Conservation (phyloP, 2,113 vertebrate genomes). For the Tragelaphus imberbis region DNA sequence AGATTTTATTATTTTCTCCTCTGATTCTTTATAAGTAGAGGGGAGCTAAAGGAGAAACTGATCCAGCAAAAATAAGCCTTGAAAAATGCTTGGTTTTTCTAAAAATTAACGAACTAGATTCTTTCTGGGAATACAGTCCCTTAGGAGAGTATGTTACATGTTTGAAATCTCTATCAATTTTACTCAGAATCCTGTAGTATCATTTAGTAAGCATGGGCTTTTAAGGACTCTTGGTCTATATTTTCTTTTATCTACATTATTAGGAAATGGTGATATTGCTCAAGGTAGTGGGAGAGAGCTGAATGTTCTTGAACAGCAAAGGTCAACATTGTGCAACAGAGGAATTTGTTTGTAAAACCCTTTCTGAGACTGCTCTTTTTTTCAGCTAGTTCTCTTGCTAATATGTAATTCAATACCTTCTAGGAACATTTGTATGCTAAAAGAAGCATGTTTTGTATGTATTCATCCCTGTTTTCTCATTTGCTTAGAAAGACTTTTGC, state of each 20-base stretch:
- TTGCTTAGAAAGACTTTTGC: conserved; percentile 1
- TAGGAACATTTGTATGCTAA: not conserved
- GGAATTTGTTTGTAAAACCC: not conserved
- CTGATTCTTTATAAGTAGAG: not conserved
- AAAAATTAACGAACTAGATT: not conserved
- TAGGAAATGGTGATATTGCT: not conserved
- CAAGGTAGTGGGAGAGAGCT: not conserved
- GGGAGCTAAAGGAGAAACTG: not conserved
- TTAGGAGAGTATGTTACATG: not conserved
- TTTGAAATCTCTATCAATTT: not conserved
- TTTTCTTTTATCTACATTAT: not conserved
- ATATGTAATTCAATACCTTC: not conserved
- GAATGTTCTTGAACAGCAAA: not conserved
- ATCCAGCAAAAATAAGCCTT: not conserved
- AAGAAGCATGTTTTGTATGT: not conserved
- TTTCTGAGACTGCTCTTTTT: not conserved
- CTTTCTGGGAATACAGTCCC: not conserved
- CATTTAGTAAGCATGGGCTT: not conserved
- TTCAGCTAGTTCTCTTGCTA: not conserved
- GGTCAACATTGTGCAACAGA: not conserved
- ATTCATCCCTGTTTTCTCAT: not conserved
- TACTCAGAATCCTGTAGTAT: not conserved
- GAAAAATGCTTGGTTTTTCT: not conserved
- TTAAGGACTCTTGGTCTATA: not conserved
- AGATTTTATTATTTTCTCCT: not conserved